Evolutionary conservation across 2,888 invertebrate species (phyloP), one percentile per base, ranked within the genome.

Genomic region (Steinernema scapterisci): DNA sequence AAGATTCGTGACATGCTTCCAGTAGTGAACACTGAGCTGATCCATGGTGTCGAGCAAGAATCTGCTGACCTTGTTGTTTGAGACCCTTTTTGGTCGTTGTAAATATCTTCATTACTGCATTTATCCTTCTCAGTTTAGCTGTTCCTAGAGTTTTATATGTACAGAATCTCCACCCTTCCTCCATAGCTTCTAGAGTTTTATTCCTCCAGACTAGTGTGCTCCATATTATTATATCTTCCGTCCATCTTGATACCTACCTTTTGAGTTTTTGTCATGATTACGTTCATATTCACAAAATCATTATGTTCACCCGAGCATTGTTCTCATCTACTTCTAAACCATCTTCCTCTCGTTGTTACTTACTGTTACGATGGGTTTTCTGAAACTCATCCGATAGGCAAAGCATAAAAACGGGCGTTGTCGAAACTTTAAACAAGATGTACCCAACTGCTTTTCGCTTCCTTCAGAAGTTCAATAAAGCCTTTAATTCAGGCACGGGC

Each of bases 1-100:
- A 92, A 94, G 87, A 91, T 95, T 9, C 94, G 94, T 89, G 94
- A 93, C 87, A 93, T 94, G 88, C 63, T 63, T 13, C 63, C 63
- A 16, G 63, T 25, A 9, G 7, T 31, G 27, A 63, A 38, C 13
- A 38, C 16, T 31, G 25, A 27, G 25, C 27, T 31, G 23, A 63
- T 16, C 27, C 21, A 54, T 13, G n/a, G 27, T n/a, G 63, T 16
- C 31, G 63, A 63, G 31, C 27, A 6, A 31, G 63, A 63, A 25
- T 9, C 38, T 9, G 27, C 63, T n/a, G 63, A 27, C 63, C 63
- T 63, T 31, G 31, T 63, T 31, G 63, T 63, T 31, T 63, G 25
- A 63, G 38, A 16, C 63, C 21, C 31, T 31, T 63, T 52, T 23
- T 1, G 63, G 27, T 25, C 63, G 38, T 38, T 63, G 63, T 63